phyloP scores from a whole-genome alignment of 2,888 invertebrate species.

The Selenia dentaria region DNA sequence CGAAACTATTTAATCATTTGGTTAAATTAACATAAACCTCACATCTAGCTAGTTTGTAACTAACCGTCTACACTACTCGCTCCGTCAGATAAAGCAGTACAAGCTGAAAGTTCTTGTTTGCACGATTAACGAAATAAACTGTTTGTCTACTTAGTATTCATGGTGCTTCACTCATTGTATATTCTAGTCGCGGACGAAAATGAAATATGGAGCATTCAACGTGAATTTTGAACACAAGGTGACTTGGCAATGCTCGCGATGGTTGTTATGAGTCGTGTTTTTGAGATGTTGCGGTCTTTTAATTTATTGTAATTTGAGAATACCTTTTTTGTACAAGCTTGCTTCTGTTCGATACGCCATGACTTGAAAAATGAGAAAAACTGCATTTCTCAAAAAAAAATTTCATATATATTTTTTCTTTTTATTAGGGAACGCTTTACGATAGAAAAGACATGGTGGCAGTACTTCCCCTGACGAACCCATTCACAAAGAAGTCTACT shows the following conservation, averaged over 20 bases:
- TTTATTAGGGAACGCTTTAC: no score
- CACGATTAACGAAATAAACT: slow-evolving; percentile 82
- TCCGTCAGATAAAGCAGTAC: slow-evolving; percentile 58
- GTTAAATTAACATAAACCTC: slow-evolving; percentile 11
- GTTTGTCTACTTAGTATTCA: slow-evolving; percentile 80
- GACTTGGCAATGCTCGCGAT: slow-evolving; percentile 59
- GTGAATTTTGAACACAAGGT: slow-evolving; percentile 74
- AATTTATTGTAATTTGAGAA: slow-evolving; percentile 12
- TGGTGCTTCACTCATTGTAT: slow-evolving; percentile 72
- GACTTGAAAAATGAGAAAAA: neutral
- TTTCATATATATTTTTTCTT: no score
- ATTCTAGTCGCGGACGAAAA: slow-evolving; percentile 74
- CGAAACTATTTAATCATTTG: no score
- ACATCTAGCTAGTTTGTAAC: slow-evolving; percentile 10
- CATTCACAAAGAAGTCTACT: no score
- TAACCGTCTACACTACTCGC: slow-evolving; percentile 29
- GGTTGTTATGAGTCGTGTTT: slow-evolving; percentile 41
- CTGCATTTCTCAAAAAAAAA: no score
- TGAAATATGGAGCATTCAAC: slow-evolving; percentile 81
- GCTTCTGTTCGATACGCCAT: no score
- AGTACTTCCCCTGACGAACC: no score
- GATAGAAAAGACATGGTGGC: no score
- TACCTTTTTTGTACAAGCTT: no score
- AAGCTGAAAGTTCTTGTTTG: slow-evolving; percentile 78
- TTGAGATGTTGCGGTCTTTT: slow-evolving; percentile 25